Percentiles rank a stretch among this genome's conserved stretches.
Conservation (phyloP, 2,888 invertebrate genomes). For the Xestia sexstrigata region DNA sequence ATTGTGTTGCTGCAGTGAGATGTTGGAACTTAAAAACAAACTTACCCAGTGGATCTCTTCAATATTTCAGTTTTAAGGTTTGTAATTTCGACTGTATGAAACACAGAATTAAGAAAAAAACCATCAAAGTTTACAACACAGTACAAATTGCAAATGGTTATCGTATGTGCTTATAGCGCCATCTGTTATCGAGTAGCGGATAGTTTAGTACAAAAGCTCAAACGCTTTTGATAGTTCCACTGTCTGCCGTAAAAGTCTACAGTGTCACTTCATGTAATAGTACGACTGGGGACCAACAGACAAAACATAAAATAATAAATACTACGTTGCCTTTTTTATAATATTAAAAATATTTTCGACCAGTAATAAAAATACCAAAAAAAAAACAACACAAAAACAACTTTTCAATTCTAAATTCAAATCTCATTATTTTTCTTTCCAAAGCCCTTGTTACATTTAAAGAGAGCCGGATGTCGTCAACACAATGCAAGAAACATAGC, state of each 20-base stretch:
- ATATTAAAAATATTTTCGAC: not conserved
- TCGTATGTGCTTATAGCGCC: constrained; percentile 63
- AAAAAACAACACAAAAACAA: constrained; percentile 15
- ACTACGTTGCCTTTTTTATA: not conserved
- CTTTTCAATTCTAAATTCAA: constrained; percentile 29
- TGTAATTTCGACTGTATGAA: not conserved
- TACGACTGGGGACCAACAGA: constrained; percentile 1
- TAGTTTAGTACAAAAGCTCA: constrained; percentile 32
- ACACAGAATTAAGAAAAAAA: not conserved
- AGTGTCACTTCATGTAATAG: constrained; percentile 8
- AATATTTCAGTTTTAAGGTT: not conserved
- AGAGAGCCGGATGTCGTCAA: constrained; percentile 66
- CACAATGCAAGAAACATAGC: constrained; percentile 68
- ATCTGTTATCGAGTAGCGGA: constrained; percentile 76
- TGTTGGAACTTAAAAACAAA: not conserved
- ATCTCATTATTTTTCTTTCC: constrained; percentile 40
- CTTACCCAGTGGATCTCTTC: not conserved
- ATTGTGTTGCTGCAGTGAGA: not conserved
- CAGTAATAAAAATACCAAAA: not conserved
- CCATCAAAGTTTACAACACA: not conserved
- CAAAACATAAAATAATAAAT: not conserved
- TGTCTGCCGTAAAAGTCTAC: constrained; percentile 23
- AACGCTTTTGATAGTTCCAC: constrained; percentile 46
- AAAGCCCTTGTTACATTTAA: constrained; percentile 65
- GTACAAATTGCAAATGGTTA: not conserved